Evolutionary conservation across 2,888 invertebrate species (phyloP).

Genomic region (Caenorhabditis drosophilae): DNA sequence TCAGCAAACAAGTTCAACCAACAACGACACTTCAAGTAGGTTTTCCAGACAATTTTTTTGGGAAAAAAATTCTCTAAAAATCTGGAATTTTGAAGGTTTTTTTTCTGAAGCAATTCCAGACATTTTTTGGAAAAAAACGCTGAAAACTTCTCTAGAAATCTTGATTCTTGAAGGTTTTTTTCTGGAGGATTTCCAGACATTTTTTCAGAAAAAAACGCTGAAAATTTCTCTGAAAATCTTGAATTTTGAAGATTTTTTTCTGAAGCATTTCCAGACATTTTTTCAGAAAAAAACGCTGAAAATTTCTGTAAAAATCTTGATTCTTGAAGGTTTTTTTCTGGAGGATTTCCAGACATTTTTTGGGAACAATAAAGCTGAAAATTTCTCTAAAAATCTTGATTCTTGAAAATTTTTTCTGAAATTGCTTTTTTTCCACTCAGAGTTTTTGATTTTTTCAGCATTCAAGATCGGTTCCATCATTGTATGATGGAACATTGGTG

Average conservation of each 20-base stretch:
- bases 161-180: background rate
- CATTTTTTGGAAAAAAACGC: background rate
- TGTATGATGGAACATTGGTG: conserved; percentile 53
- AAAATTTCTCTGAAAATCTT: too few relatives aligned
- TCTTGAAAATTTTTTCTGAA: background rate
- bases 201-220: background rate
- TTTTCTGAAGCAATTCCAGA: too few relatives aligned
- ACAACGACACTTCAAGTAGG: conserved; percentile 22
- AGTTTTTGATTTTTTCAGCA: conserved; percentile 43
- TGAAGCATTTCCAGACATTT: too few relatives aligned
- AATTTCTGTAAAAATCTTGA: too few relatives aligned
- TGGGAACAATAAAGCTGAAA: background rate
- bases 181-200: too few relatives aligned
- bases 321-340: background rate
- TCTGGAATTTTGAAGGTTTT: too few relatives aligned
- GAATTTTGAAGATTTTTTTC: background rate
- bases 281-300: background rate
- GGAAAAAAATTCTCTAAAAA: too few relatives aligned
- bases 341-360: too few relatives aligned
- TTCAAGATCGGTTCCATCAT: conserved; percentile 59
- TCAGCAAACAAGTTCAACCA: conserved; percentile 28
- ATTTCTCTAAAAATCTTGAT: too few relatives aligned
- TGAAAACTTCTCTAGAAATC: too few relatives aligned
- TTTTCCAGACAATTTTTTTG: background rate
- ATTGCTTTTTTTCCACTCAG: too few relatives aligned